phyloP scores from a whole-genome alignment of 2,888 invertebrate genomes.

The Crioceris asparagi region DNA sequence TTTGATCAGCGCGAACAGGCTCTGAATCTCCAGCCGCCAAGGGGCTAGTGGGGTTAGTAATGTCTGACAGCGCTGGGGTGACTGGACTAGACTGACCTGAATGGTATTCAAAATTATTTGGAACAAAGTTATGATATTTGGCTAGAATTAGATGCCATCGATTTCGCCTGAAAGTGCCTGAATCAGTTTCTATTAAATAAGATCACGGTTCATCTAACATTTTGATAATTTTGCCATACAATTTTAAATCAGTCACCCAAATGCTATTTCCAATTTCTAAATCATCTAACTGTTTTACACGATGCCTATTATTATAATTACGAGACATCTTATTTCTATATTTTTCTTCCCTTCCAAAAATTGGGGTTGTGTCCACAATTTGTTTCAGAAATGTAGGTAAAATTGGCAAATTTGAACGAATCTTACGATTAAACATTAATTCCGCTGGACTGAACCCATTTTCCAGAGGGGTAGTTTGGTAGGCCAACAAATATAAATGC shows the following conservation, averaged over 20 bases:
- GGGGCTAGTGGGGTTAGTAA: too few species aligned
- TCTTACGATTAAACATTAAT: slow-evolving; percentile 26
- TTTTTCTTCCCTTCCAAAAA: slow-evolving; percentile 2
- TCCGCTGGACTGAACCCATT: slow-evolving; percentile 28
- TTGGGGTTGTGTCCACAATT: not conserved
- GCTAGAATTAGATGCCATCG: slow-evolving; percentile 9
- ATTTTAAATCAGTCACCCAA: slow-evolving; percentile 7
- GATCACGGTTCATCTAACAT: slow-evolving; percentile 9
- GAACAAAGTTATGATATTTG: slow-evolving; percentile 4
- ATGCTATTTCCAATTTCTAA: slow-evolving; percentile 5
- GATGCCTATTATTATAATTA: slow-evolving; percentile 7
- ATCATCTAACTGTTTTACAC: slow-evolving; percentile 4
- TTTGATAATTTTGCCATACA: slow-evolving; percentile 6
- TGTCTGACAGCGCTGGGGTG: not conserved
- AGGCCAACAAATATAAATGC: slow-evolving; percentile 7
- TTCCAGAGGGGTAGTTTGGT: slow-evolving; percentile 9
- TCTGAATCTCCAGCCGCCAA: too few species aligned
- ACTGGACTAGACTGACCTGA: too few species aligned
- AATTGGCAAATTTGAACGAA: slow-evolving; percentile 4
- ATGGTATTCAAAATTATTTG: too few species aligned
- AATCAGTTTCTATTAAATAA: slow-evolving; percentile 7
- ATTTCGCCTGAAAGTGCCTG: slow-evolving; percentile 7
- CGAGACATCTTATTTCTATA: not conserved
- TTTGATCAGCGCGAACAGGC: too few species aligned
- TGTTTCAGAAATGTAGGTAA: not conserved